Evolutionary conservation across 35 echinoderm and acorn worm species (phyloP).

Genomic region (Apostichopus parvimensis): DNA sequence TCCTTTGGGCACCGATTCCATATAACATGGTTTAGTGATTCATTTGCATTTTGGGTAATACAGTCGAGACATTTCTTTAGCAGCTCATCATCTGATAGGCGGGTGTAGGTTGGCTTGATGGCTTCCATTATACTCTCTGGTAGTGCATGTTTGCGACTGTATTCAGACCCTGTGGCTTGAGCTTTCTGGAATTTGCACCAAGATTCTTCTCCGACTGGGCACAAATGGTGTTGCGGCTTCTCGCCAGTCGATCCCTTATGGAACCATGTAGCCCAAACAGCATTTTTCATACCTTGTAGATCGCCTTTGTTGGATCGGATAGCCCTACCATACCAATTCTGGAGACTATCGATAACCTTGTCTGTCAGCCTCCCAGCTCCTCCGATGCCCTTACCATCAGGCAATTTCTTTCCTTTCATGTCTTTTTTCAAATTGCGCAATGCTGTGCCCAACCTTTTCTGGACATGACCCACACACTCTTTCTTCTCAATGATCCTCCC

Average conservation of each 20-base stretch:
- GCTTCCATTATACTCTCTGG: slow-evolving; percentile 19
- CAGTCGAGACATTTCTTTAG: neutral
- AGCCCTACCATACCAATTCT: slow-evolving; percentile 59
- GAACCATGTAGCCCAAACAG: slow-evolving; percentile 24
- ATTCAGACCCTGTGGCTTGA: neutral
- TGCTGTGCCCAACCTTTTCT: slow-evolving; percentile 58
- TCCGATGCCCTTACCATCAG: slow-evolving; percentile 30
- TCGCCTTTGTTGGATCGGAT: slow-evolving; percentile 57
- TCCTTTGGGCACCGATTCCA: slow-evolving; percentile 51
- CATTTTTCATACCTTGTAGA: slow-evolving; percentile 25
- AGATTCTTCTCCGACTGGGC: slow-evolving; percentile 41
- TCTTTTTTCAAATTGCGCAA: slow-evolving; percentile 46
- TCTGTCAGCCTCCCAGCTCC: slow-evolving; percentile 39
- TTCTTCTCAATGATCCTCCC: slow-evolving; percentile 39
- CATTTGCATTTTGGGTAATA: slow-evolving; percentile 44
- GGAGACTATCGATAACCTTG: slow-evolving; percentile 29
- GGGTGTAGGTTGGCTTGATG: slow-evolving; percentile 30
- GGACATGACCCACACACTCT: slow-evolving; percentile 50
- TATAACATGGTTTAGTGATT: slow-evolving; percentile 18
- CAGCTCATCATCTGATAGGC: slow-evolving; percentile 16
- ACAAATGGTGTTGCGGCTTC: slow-evolving; percentile 50
- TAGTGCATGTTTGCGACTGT: neutral
- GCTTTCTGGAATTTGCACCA: neutral
- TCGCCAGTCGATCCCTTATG: slow-evolving; percentile 50
- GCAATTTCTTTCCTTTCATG: neutral